Base-by-base conservation (phyloP, 2,113 vertebrate species). In the Thalassoma bifasciatum region DNA sequence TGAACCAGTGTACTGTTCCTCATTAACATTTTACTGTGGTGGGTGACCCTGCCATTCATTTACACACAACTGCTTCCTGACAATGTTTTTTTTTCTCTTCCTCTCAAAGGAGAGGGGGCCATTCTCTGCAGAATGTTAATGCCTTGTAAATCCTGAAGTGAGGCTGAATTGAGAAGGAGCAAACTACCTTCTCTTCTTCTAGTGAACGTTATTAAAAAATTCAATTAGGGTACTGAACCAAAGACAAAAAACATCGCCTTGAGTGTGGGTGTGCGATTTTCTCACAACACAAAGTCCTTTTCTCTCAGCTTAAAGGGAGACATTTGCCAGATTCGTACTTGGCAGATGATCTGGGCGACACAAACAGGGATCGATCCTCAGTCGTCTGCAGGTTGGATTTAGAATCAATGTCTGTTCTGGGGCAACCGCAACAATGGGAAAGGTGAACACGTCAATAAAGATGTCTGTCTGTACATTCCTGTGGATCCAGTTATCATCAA, bases 21-120 rank as follows among this genome's bases (percentile, higher is more conserved):
- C 86, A 93, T 93, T 94, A 91, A 82, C 89, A 90, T 92, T 92
- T 88, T 59, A 87, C 70, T 72, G 81, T 66, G 85, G 80, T 75
- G 85, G 76, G 73, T 88, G 88, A 89, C 89, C 90, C 91, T 84
- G 87, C 86, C 89, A 86, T 92, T 93, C 91, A 93, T 92, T 92
- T 92, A 92, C 80, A 92, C 85, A 86, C 91, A 92, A 91, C 88
- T 84, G 82, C 86, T 90, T 88, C 88, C 87, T 81, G 87, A 89
- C 87, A 86, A 78, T 85, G 85, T 89, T 90, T 88, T 89, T 79
- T 64, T 64, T 54, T 17, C 9, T 24, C 65, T 80, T 82, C 68
- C 83, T 87, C 90, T 89, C 83, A 81, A 83, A 84, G 82, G 85
- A 83, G 77, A 78, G 84, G 44, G 52, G 83, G 57, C 81, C 47